Base-by-base conservation (phyloP, 2,888 invertebrate genomes). In the Heliconius sara region DNA sequence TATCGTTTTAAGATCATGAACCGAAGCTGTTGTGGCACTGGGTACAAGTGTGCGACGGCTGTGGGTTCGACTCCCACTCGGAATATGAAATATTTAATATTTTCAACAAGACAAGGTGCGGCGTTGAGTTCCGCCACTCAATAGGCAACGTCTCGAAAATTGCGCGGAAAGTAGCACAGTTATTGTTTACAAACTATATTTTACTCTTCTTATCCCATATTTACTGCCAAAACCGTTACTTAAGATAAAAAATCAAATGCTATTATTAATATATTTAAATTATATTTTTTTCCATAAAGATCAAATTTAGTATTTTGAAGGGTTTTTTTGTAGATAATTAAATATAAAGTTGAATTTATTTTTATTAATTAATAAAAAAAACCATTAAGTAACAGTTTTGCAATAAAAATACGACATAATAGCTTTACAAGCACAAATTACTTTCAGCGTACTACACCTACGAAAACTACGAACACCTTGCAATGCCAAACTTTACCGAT, bases 401-500 rank as follows among this genome's bases (percentile, higher is more conserved):
- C 43, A 70, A 70, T 43, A 70, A 70, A n/a, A 43, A 43, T 43
- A n/a, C 13, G 43, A 70, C 67, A 67, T 43, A 70, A 76, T 68
- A 66, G n/a, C n/a, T 73, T 52, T 34, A 79, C 19, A 75, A 79
- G 39, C 63, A 27, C 30, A 72, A 57, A 72, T 73, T 73, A 30
- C 73, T 74, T 74, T 74, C 47, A 76, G 39, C 57, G 16, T 71
- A 75, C 91, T 95, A 95, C 94, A 92, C 93, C 39, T 95, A 95
- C 87, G 92, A 93, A 84, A 94, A 95, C 88, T 91, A 90, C 91
- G 94, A 95, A 34, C 88, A 87, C 81, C 85, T 94, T 79, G 92
- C 91, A 79, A 85, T 95, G 87, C 93, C 93, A 85, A 93, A 94
- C 89, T 93, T 95, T 90, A 93, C 92, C 83, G 91, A 94, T 92